Percentiles rank a stretch among this genome's conserved stretches.
Evolutionary conservation across 2,888 invertebrate species (phyloP).

Genomic region (Cephus spinipes): DNA sequence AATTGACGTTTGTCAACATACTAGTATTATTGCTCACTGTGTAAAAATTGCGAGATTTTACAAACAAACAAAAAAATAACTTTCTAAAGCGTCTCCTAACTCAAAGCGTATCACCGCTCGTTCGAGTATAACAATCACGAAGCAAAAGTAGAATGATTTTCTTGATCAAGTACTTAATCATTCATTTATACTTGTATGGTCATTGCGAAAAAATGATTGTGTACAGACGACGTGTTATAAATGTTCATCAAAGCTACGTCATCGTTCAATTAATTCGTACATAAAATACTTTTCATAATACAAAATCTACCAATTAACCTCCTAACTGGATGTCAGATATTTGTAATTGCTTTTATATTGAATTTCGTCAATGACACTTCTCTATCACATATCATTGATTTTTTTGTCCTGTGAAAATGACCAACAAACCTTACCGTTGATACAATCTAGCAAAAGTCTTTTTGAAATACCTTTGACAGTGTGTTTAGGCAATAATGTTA

Average conservation of each 20-base stretch:
- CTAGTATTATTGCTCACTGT: slow-evolving; percentile 1
- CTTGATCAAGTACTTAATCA: neutral
- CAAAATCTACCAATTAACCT: neutral
- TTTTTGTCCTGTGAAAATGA: slow-evolving; percentile 29
- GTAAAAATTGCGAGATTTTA: neutral
- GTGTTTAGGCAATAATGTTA: slow-evolving; percentile 5
- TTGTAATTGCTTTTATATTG: neutral
- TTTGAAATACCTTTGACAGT: slow-evolving; percentile 1
- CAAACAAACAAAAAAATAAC: neutral
- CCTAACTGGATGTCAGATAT: neutral
- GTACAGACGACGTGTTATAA: neutral
- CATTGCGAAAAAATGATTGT: neutral
- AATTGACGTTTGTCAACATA: neutral
- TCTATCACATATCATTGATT: slow-evolving; percentile 6
- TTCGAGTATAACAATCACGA: neutral
- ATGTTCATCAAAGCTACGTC: neutral
- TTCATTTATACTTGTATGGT: neutral
- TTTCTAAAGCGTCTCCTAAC: neutral
- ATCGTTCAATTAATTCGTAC: neutral
- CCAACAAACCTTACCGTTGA: slow-evolving; percentile 20
- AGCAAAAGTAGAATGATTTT: neutral
- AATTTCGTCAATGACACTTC: neutral
- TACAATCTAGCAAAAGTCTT: slow-evolving; percentile 17
- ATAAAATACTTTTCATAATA: neutral
- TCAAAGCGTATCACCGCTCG: neutral